phyloP scores from a whole-genome alignment of 1,140 invertebrate genomes.

The Formica exsecta region DNA sequence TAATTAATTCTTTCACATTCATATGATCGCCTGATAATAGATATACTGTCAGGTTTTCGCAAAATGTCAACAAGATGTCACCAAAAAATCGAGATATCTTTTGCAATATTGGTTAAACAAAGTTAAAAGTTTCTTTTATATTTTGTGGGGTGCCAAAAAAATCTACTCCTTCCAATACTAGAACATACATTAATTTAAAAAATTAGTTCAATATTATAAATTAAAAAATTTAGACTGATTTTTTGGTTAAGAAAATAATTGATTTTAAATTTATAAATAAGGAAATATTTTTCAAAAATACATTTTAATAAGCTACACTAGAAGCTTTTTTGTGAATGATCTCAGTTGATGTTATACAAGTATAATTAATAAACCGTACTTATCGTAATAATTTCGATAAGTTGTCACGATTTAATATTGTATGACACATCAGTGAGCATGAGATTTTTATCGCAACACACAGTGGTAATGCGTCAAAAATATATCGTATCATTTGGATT shows the following conservation, averaged over 20 bases:
- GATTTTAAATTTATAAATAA: constrained; percentile 12
- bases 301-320: not conserved
- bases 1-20: no score
- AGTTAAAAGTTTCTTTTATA: no score
- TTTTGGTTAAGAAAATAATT: not conserved
- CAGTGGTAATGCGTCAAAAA: constrained; percentile 36
- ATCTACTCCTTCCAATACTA: no score
- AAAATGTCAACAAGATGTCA: no score
- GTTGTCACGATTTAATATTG: not conserved
- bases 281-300: not conserved
- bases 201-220: not conserved
- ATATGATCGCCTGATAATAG: no score
- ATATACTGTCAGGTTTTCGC: no score
- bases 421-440: not conserved
- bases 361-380: not conserved
- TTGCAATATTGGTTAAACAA: no score
- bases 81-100: no score
- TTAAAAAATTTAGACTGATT: not conserved
- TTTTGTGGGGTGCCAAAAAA: no score
- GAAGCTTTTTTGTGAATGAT: not conserved
- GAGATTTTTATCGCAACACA: constrained; percentile 1
- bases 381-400: not conserved
- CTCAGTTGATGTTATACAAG: not conserved
- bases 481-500: constrained; percentile 8
- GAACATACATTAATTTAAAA: no score